Conservation (phyloP, 1,140 invertebrate species). For the Procambarus virginalis region DNA sequence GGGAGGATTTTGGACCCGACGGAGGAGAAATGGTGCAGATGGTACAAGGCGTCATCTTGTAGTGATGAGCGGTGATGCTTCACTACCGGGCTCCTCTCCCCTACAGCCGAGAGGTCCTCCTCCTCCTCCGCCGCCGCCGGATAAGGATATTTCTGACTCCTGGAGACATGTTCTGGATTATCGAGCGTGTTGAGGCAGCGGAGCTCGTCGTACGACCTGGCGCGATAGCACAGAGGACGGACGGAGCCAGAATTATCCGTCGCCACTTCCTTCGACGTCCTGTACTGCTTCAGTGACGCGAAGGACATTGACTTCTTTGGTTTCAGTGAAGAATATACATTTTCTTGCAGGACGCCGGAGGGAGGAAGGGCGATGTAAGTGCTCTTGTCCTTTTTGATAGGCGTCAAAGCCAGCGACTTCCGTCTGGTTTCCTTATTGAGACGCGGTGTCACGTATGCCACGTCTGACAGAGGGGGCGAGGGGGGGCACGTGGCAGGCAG, state of each 20-base stretch:
- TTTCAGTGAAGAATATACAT: conserved; percentile 19
- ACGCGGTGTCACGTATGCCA: neutral
- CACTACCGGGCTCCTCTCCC: neutral
- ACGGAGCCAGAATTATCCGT: neutral
- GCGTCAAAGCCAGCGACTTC: conserved; percentile 23
- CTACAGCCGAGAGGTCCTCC: neutral
- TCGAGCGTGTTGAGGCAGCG: neutral
- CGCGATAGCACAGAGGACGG: conserved; percentile 14
- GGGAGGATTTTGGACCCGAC: conserved; percentile 30
- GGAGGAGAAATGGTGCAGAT: neutral
- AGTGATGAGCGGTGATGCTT: neutral
- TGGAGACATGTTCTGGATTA: neutral
- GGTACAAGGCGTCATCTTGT: neutral
- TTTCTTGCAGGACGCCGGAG: conserved; percentile 32
- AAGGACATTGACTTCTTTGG: conserved; percentile 48
- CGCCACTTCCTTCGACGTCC: neutral
- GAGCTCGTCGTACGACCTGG: conserved; percentile 38
- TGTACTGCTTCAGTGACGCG: conserved; percentile 34
- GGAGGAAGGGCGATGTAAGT: conserved; percentile 44
- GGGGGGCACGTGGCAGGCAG: neutral
- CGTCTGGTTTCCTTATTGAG: conserved; percentile 1
- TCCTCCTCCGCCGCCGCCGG: neutral
- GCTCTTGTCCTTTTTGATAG: conserved; percentile 44
- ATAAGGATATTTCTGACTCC: neutral
- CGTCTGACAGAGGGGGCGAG: neutral